phyloP scores from a whole-genome alignment of 2,797 vertebrate genomes.

The Acomys russatus region DNA sequence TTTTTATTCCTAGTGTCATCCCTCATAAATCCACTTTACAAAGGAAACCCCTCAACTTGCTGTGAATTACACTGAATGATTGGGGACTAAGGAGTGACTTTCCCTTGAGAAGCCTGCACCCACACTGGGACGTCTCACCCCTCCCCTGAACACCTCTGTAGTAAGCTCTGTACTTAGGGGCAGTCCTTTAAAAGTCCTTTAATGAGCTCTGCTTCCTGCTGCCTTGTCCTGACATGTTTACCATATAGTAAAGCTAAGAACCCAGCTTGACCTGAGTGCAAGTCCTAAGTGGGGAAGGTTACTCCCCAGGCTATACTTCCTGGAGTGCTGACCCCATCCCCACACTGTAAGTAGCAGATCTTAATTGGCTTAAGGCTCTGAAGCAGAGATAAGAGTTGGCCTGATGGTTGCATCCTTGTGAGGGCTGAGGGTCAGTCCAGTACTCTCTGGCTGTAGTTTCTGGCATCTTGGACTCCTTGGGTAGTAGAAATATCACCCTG shows the following conservation, averaged over 20 bases:
- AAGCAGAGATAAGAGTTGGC: not conserved
- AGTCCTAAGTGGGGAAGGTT: not conserved
- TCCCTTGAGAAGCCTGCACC: not conserved
- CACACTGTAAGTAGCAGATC: not conserved
- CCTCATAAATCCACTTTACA: not conserved
- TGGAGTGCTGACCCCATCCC: not conserved
- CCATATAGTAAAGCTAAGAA: not conserved
- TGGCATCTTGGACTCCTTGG: not conserved
- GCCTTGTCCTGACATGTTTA: not conserved
- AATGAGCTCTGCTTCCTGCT: not conserved
- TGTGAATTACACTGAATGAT: not conserved
- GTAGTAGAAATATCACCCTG: not conserved
- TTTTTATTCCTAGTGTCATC: not conserved
- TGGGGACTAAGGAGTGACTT: not conserved
- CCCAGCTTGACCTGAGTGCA: not conserved
- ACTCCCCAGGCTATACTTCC: not conserved
- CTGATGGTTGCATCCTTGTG: fast-evolving
- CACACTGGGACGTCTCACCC: not conserved
- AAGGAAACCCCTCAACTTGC: not conserved
- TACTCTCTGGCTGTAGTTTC: too few relatives aligned
- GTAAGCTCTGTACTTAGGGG: not conserved
- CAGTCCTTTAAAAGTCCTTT: not conserved
- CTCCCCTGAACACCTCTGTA: not conserved
- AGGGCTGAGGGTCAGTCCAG: not conserved
- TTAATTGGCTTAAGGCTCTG: not conserved